phyloP scores from a whole-genome alignment of 2,797 vertebrate genomes.

The Psittacula derbiana region DNA sequence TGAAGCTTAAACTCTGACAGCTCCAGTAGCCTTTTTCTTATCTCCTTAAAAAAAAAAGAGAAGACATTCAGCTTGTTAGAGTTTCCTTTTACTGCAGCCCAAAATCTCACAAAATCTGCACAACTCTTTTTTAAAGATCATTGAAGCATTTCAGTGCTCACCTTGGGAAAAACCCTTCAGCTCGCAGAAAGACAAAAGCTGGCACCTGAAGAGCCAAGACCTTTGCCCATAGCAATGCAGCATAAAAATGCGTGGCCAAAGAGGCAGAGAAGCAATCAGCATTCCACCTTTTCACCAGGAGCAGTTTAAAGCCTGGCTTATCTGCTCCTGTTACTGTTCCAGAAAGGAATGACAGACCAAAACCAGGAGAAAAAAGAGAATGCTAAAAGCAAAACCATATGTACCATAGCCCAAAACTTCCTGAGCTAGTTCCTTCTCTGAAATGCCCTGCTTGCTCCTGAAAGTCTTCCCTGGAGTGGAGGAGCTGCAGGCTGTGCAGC shows the following conservation, averaged over 20 bases:
- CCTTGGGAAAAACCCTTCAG: conserved; percentile 44
- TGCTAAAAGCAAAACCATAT: neutral
- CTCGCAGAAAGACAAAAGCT: conserved; percentile 29
- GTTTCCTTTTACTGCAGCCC: conserved; percentile 19
- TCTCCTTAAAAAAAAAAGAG: conserved; percentile 61
- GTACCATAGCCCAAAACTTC: neutral
- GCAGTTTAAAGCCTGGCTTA: neutral
- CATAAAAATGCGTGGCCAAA: conserved; percentile 4
- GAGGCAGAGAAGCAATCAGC: neutral
- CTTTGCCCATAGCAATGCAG: neutral
- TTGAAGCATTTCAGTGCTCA: conserved; percentile 37
- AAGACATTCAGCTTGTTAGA: conserved; percentile 65
- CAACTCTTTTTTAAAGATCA: conserved; percentile 15
- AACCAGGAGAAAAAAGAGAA: neutral
- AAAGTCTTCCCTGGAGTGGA: neutral
- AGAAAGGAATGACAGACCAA: conserved; percentile 6
- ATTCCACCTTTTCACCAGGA: neutral
- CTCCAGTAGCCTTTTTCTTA: conserved; percentile 68
- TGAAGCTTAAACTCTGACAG: conserved; percentile 75
- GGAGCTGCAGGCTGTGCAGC: too few species aligned
- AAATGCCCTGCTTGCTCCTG: neutral
- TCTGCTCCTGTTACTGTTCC: neutral
- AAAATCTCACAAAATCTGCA: conserved; percentile 1
- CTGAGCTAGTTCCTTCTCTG: neutral
- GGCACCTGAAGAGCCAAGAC: conserved; percentile 4